phyloP scores from a whole-genome alignment of 2,888 invertebrate genomes.

The Abrostola tripartita region DNA sequence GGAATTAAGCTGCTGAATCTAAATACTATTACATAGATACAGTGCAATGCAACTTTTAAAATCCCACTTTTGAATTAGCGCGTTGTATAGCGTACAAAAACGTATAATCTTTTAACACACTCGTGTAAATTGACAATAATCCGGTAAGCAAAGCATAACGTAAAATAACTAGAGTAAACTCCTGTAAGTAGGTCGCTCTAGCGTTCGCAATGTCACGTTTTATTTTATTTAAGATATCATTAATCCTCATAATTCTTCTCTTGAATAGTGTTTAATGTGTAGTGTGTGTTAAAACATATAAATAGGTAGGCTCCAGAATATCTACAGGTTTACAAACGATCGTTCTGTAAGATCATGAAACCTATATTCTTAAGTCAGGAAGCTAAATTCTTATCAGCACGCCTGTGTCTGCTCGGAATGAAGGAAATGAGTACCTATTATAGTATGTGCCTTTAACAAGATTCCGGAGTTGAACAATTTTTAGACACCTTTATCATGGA shows the following conservation, averaged over 20 bases:
- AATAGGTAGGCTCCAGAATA: no score
- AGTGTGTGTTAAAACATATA: no score
- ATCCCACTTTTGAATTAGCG: not conserved
- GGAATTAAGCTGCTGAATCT: no score
- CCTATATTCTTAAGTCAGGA: not conserved
- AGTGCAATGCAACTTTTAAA: not conserved
- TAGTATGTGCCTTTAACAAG: slow-evolving; percentile 17
- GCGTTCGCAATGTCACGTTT: not conserved
- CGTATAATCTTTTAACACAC: not conserved
- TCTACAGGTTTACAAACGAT: no score
- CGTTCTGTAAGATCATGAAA: no score
- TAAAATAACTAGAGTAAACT: not conserved
- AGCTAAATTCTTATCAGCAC: not conserved
- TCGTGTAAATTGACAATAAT: not conserved
- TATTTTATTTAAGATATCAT: not conserved
- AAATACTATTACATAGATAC: no score
- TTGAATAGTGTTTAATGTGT: no score
- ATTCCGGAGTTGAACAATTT: slow-evolving; percentile 27
- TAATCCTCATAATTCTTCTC: not conserved
- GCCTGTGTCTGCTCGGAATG: not conserved
- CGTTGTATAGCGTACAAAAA: not conserved
- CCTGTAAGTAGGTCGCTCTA: not conserved
- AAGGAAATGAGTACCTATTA: slow-evolving; percentile 10
- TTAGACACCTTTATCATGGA: slow-evolving; percentile 6
- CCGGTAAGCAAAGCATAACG: not conserved